Conservation (phyloP, 2,888 invertebrate genomes). For the Eristalinus sepulchralis region DNA sequence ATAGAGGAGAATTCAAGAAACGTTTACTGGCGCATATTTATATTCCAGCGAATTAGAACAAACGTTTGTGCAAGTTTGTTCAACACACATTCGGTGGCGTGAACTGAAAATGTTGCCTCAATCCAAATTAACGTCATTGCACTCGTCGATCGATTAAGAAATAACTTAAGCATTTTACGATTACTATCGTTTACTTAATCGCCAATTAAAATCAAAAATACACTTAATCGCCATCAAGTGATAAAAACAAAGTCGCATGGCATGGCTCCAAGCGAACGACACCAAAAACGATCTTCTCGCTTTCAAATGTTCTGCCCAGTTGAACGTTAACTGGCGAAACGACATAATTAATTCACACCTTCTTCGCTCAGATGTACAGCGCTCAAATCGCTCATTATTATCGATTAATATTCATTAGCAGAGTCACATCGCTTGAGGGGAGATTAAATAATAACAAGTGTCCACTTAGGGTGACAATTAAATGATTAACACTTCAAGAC, state of each 20-base stretch:
- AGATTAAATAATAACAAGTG: constrained; percentile 13
- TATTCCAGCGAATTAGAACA: no score
- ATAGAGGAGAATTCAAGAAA: no score
- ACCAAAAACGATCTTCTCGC: background rate
- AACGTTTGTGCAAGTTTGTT: no score
- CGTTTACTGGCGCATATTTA: no score
- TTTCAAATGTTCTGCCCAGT: background rate
- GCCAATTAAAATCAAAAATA: background rate
- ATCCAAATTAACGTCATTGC: background rate
- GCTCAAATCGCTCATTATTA: background rate
- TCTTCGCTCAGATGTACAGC: background rate
- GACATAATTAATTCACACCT: constrained; percentile 27
- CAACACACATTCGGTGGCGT: no score
- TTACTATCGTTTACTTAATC: background rate
- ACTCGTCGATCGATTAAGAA: background rate
- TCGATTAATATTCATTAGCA: constrained; percentile 20
- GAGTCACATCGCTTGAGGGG: background rate
- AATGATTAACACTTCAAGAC: constrained; percentile 19
- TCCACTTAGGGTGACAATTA: constrained; percentile 9
- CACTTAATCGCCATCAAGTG: background rate
- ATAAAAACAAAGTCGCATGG: background rate
- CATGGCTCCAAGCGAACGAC: background rate
- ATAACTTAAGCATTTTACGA: background rate
- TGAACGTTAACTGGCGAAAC: constrained; percentile 22
- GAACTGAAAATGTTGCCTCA: background rate